Base-by-base conservation (phyloP, 2,113 vertebrate species). In the Atrichornis clamosus region DNA sequence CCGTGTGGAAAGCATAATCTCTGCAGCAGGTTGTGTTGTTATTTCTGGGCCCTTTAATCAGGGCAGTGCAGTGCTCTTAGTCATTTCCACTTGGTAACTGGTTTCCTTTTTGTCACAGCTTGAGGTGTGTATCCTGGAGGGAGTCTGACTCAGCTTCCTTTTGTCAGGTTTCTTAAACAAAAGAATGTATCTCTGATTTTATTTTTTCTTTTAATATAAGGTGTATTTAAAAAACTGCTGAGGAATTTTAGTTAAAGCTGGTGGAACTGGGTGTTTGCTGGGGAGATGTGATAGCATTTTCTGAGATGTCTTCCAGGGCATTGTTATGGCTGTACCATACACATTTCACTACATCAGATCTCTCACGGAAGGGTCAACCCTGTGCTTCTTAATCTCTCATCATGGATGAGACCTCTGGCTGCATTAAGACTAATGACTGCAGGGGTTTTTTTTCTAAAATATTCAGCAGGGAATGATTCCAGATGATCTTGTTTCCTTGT, bases 91-190 rank as follows among this genome's bases (percentile, higher is more conserved):
- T 94, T 18, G 65, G 78, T 74, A 84, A 65, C 72, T 44, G 39
- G 67, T 90, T 97, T 93, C 89, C 91, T 94, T 76, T 87, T 73
- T 92, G 89, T 70, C 86, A 69, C 59, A 52, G 90, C 80, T 39
- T 64, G 93, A 87, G 86, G 78, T 87, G 87, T 0, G 6, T 90
- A 94, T 95, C 92, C 89, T 94, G 92, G 53, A 84, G 60, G 3
- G n/a, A 13, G 68, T 91, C 79, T 92, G 83, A 95, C 83, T 95
- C 85, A 87, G 93, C 94, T 96, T 97, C 95, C 96, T 96, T 73
- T 94, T 35, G 78, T 63, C 89, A 94, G 53, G 41, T 70, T 93
- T 82, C 55, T 89, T 83, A 75, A 89, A 95, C 64, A 95, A 90
- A 89, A 49, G 27, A 94, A 85, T 32, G 65, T 15, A 52, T 33